These are phyloP conservation scores for Pangasius djambal DNA, from an alignment of 2,797 vertebrate genomes.

Conservation along the genomic window DNA sequence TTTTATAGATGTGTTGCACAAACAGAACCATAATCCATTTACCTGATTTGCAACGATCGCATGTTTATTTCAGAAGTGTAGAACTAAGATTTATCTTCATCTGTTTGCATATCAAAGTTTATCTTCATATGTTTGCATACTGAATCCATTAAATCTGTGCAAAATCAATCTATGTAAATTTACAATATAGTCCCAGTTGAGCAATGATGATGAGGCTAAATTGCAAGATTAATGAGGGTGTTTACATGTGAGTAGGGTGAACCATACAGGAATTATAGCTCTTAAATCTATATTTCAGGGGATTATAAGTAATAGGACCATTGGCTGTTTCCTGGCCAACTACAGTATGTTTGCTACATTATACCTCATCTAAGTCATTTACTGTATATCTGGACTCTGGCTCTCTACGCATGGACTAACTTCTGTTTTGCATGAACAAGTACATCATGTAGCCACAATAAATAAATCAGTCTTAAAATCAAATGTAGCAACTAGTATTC, in stretches of 20 bases:
- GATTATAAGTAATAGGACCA: not conserved
- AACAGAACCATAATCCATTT: conserved; percentile 15
- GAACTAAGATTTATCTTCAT: conserved; percentile 8
- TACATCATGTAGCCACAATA: not conserved
- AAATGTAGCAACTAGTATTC: not conserved
- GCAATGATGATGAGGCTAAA: conserved; percentile 14
- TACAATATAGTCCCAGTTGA: not conserved
- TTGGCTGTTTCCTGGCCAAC: not conserved
- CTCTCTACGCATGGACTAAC: not conserved
- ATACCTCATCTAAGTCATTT: not conserved
- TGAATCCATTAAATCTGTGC: conserved; percentile 9
- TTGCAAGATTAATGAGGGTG: not conserved
- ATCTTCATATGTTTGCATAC: conserved; percentile 7
- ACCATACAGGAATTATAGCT: not conserved
- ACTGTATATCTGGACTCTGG: not conserved
- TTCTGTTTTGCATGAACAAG: not conserved
- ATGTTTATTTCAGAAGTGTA: conserved; percentile 10
- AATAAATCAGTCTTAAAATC: not conserved
- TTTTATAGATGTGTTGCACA: conserved; percentile 7
- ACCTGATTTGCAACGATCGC: conserved; percentile 9
- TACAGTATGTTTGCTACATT: not conserved
- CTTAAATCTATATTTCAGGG: not conserved
- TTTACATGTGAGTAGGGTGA: not conserved
- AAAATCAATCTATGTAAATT: not conserved
- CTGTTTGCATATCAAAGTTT: conserved; percentile 14